Evolutionary conservation across 2,888 invertebrate species (phyloP).

Genomic region (Drosophila heteroneura): DNA sequence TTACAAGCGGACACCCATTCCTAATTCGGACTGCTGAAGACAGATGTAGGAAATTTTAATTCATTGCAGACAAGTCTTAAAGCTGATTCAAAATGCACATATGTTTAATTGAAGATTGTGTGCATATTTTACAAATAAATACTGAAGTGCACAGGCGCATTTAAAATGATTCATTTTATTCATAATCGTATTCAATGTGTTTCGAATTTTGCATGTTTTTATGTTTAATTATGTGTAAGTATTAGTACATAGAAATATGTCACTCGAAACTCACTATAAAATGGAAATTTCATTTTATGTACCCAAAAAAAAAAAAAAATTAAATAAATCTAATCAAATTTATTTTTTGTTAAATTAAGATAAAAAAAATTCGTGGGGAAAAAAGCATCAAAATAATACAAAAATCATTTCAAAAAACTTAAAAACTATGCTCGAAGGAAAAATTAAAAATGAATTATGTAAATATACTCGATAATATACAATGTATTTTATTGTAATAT

Average conservation of each 20-base stretch:
- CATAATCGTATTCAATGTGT: slow-evolving; percentile 10
- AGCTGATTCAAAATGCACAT: neutral
- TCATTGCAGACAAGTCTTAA: neutral
- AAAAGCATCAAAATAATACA: neutral
- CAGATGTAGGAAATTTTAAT: neutral
- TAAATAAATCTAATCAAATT: neutral
- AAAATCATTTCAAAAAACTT: slow-evolving; percentile 8
- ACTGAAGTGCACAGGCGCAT: slow-evolving; percentile 4
- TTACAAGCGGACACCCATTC: neutral
- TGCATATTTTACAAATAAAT: neutral
- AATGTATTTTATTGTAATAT: slow-evolving; percentile 6
- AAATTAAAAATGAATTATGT: neutral
- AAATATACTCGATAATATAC: slow-evolving; percentile 11
- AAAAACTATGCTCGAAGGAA: slow-evolving; percentile 1
- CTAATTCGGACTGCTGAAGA: neutral
- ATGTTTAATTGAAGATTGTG: neutral
- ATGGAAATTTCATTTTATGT: neutral
- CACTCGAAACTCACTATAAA: neutral
- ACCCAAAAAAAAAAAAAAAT: neutral
- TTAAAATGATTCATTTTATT: slow-evolving; percentile 27
- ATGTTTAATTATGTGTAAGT: neutral
- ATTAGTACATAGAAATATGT: slow-evolving; percentile 1
- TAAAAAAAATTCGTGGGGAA: neutral
- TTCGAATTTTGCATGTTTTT: neutral
- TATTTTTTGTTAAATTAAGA: neutral